Percentiles rank a stretch among this genome's conserved stretches.
Conservation (phyloP, 2,113 vertebrate genomes). For the Syngnathoides biaculeatus region DNA sequence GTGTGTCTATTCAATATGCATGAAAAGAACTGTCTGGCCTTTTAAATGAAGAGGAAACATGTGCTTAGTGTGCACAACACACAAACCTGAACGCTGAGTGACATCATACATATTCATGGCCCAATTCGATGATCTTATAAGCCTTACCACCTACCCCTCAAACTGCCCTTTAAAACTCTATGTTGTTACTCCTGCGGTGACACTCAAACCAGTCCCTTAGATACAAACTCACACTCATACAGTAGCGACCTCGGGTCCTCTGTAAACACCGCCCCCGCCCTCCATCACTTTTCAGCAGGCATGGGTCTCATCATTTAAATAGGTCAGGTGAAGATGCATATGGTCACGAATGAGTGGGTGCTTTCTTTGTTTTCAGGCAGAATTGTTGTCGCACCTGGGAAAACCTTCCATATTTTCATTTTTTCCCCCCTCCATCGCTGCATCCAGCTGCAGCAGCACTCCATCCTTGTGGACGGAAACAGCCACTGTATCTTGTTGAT, state of each 20-base stretch:
- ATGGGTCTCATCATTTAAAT: constrained; percentile 39
- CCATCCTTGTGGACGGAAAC: background rate
- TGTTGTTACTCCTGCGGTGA: too few relatives aligned
- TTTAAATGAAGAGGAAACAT: constrained; percentile 19
- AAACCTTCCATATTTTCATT: background rate
- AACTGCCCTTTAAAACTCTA: background rate
- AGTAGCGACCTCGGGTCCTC: constrained; percentile 16
- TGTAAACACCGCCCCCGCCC: constrained; percentile 29
- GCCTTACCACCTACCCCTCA: background rate
- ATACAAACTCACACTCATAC: background rate
- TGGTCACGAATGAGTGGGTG: constrained; percentile 14
- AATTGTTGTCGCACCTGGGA: constrained; percentile 6
- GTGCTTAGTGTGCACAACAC: constrained; percentile 22
- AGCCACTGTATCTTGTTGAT: constrained; percentile 7
- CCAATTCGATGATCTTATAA: background rate
- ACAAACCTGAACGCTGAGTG: background rate
- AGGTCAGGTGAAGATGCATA: constrained; percentile 28
- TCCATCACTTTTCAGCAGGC: constrained; percentile 16
- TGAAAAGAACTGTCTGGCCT: constrained; percentile 5
- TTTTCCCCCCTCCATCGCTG: background rate
- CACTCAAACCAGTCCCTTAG: background rate
- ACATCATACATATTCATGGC: constrained; percentile 3
- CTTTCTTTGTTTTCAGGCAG: constrained; percentile 21
- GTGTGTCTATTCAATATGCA: constrained; percentile 25
- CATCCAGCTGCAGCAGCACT: background rate